phyloP scores from a whole-genome alignment of 2,797 vertebrate species.

The Antennarius maculatus region DNA sequence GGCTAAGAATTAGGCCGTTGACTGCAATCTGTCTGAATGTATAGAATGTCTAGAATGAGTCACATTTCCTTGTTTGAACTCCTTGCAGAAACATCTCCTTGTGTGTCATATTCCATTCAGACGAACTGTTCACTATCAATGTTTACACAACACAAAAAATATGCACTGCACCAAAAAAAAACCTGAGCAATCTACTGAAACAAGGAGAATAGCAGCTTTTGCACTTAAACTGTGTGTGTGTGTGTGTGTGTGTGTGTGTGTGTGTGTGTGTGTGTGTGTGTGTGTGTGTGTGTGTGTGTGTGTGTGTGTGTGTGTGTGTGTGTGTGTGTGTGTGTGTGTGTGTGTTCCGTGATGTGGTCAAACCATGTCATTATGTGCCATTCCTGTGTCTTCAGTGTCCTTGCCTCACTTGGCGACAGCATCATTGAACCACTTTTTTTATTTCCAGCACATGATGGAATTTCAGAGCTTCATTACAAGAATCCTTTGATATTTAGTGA shows the following conservation, averaged over 20 bases:
- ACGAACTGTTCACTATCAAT: neutral
- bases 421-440: slow-evolving; percentile 24
- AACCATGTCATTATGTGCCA: slow-evolving; percentile 15
- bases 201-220: slow-evolving; percentile 2
- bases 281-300: no score
- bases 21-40: neutral
- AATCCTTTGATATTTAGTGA: slow-evolving; percentile 2
- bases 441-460: slow-evolving; percentile 32
- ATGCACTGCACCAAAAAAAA: neutral
- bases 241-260: no score
- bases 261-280: no score
- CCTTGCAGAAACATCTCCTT: slow-evolving; percentile 35
- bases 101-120: neutral
- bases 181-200: slow-evolving; percentile 29
- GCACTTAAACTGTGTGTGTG: slow-evolving; percentile 4
- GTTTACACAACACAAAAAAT: neutral
- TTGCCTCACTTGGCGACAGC: slow-evolving; percentile 12
- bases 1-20: neutral
- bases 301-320: no score
- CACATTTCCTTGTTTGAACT: slow-evolving; percentile 47
- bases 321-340: neutral
- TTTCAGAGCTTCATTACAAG: slow-evolving; percentile 20
- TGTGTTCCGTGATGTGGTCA: slow-evolving; percentile 20
- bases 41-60: slow-evolving; percentile 37
- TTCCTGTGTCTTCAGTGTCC: slow-evolving; percentile 9